phyloP scores from a whole-genome alignment of 2,113 vertebrate species.

The Callipepla californica region DNA sequence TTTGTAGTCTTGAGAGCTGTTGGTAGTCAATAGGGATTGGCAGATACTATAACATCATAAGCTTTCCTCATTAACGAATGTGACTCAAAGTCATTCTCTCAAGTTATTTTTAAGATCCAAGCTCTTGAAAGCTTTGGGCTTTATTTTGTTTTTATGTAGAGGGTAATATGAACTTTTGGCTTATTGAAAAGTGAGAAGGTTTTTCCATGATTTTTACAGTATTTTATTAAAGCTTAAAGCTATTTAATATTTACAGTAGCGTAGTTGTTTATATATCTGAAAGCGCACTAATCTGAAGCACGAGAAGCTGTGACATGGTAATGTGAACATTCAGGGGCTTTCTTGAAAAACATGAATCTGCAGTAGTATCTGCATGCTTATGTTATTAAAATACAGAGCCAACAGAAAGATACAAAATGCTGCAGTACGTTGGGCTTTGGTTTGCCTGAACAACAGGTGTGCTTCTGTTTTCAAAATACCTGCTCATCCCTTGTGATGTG shows the following conservation, averaged over 20 bases:
- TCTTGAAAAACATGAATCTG: neutral
- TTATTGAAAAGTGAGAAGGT: neutral
- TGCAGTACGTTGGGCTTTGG: neutral
- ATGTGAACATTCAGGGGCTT: neutral
- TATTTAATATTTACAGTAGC: neutral
- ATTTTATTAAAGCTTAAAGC: neutral
- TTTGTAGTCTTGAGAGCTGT: neutral
- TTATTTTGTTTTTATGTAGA: neutral
- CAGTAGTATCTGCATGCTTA: neutral
- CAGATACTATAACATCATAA: neutral
- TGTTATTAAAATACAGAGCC: neutral
- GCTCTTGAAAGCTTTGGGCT: neutral
- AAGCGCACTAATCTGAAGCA: neutral
- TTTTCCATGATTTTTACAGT: neutral
- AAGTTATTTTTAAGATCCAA: neutral
- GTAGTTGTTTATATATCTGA: neutral
- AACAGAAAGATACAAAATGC: neutral
- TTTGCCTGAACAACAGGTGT: neutral
- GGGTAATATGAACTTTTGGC: neutral
- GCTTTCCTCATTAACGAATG: neutral
- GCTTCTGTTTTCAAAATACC: neutral
- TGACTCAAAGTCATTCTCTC: neutral
- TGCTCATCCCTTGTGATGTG: neutral
- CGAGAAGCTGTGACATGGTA: neutral
- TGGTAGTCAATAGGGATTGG: neutral